Percentiles rank a stretch among this genome's conserved stretches.
These are phyloP conservation scores for Selenia dentaria DNA, from an alignment of 2,888 invertebrate genomes.

Conservation along the genomic window DNA sequence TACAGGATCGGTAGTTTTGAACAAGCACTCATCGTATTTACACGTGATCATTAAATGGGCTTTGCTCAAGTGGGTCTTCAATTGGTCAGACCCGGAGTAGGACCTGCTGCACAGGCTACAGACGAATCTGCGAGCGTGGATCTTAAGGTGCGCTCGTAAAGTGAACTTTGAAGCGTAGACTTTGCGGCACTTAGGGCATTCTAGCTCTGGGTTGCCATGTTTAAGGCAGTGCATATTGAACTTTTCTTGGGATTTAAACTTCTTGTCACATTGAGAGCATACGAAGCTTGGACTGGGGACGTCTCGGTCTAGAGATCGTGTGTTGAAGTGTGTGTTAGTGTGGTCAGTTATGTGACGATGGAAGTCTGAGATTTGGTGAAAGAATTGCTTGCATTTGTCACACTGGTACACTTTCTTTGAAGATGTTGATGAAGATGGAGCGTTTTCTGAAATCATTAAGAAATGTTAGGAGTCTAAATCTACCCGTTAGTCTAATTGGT, in stretches of 20 bases:
- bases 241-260: constrained; percentile 62
- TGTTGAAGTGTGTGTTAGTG: too few species aligned
- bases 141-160: constrained; percentile 65
- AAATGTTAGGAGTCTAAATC: too few species aligned
- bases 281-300: constrained; percentile 33
- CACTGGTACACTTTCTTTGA: constrained; percentile 69
- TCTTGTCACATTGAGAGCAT: constrained; percentile 67
- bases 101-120: constrained; percentile 60
- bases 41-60: constrained; percentile 56
- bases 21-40: constrained; percentile 49
- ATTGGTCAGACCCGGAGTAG: constrained; percentile 46
- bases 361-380: constrained; percentile 60
- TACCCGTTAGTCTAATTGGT: too few species aligned
- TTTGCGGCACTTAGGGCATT: constrained; percentile 72
- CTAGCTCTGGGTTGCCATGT: constrained; percentile 74
- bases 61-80: constrained; percentile 54
- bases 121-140: constrained; percentile 60
- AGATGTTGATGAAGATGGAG: constrained; percentile 26
- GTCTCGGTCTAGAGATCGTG: too few species aligned
- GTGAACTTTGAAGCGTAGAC: constrained; percentile 76
- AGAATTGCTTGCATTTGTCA: constrained; percentile 72
- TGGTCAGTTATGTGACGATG: constrained; percentile 59
- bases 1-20: too few species aligned
- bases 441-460: constrained; percentile 21
- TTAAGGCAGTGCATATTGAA: constrained; percentile 66